These are phyloP conservation scores for Thymallus thymallus DNA, from an alignment of 2,113 vertebrate species.

Conservation along the genomic window DNA sequence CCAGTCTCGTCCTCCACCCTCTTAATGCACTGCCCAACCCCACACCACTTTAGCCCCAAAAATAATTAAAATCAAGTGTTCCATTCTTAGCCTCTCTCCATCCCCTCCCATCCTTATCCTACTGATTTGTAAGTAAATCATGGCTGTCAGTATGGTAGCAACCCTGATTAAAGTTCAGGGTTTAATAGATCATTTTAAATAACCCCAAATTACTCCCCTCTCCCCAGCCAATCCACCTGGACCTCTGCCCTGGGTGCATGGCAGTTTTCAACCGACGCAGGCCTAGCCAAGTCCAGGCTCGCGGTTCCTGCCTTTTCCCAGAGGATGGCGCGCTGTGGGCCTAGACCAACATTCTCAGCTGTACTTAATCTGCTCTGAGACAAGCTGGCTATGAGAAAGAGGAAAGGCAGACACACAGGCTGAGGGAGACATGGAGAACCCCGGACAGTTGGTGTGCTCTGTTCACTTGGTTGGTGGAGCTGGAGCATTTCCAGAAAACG, in stretches of 20 bases:
- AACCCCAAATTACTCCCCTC: constrained; percentile 87
- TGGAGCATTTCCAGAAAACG: constrained; percentile 86
- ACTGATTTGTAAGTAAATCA: constrained; percentile 84
- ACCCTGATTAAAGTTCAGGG: constrained; percentile 96
- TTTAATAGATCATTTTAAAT: constrained; percentile 98
- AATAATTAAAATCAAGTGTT: constrained; percentile 74
- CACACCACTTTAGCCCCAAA: constrained; percentile 25
- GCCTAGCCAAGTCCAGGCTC: constrained; percentile 88
- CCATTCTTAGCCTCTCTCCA: constrained; percentile 47
- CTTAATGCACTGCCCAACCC: constrained; percentile 41
- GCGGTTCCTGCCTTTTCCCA: constrained; percentile 98
- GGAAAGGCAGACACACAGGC: constrained; percentile 59
- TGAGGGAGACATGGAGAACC: constrained; percentile 81
- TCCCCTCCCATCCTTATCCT: constrained; percentile 69
- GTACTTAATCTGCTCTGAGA: constrained; percentile 99
- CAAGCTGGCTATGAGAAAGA: constrained; percentile 97
- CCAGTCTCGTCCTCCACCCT: constrained; percentile 22
- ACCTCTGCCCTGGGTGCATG: constrained; percentile 87
- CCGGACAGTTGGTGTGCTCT: constrained; percentile 86
- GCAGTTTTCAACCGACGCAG: constrained; percentile 86
- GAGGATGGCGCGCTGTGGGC: constrained; percentile 83
- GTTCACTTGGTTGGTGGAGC: constrained; percentile 81
- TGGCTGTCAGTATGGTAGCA: constrained; percentile 89
- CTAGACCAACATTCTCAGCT: constrained; percentile 99
- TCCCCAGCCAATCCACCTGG: constrained; percentile 90